Conservation (phyloP, 2,113 vertebrate genomes). For the Poicephalus meyeri region DNA sequence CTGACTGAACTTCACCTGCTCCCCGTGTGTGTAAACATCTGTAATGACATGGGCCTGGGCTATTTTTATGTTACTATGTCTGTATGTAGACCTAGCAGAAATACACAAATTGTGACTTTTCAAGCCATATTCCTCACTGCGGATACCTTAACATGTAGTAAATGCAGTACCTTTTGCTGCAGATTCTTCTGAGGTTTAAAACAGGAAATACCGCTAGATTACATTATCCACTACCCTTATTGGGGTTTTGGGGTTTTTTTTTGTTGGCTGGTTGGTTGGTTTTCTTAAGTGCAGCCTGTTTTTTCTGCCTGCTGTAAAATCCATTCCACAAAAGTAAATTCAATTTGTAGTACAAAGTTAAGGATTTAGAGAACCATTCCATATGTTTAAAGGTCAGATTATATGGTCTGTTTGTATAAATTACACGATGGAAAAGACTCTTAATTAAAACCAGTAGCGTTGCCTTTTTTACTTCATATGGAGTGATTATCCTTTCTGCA, state of each 20-base stretch:
- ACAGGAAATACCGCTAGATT: background rate
- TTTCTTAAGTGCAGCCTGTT: background rate
- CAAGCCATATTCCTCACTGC: background rate
- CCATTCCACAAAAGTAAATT: background rate
- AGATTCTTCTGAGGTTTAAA: background rate
- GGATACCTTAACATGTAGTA: background rate
- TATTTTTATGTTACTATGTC: background rate
- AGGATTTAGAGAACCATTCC: background rate
- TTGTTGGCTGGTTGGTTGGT: background rate
- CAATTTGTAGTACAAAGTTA: background rate
- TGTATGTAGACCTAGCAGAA: background rate
- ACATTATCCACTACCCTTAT: background rate
- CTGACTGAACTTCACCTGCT: background rate
- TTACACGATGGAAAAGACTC: background rate
- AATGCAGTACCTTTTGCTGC: background rate
- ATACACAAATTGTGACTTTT: background rate
- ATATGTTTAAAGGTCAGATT: constrained; percentile 28
- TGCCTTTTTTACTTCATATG: constrained; percentile 27
- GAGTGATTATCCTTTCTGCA: background rate
- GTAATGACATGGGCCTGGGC: background rate
- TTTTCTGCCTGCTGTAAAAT: background rate
- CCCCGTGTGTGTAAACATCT: accelerated
- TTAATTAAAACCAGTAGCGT: background rate
- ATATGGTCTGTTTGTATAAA: background rate
- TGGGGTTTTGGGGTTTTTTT: background rate